These are phyloP conservation scores for Odiellus spinosus DNA, from an alignment of 2,888 invertebrate species.

Conservation along the genomic window DNA sequence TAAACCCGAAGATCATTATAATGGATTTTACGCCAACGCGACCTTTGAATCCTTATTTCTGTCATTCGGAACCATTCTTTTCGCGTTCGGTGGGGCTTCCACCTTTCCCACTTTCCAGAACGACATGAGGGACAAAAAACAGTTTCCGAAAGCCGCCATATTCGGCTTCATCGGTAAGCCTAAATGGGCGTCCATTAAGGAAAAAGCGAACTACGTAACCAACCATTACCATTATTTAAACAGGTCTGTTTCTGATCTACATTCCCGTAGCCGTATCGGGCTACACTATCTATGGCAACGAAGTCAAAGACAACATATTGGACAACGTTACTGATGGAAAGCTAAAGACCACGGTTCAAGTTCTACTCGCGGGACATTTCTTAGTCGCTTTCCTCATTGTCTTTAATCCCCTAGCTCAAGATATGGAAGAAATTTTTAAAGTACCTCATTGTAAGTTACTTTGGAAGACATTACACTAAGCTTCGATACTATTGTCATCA, in stretches of 20 bases:
- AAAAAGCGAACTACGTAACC: not conserved
- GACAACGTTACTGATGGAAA: conserved; percentile 43
- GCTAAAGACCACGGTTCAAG: conserved; percentile 40
- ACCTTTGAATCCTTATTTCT: conserved; percentile 47
- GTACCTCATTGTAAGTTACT: conserved; percentile 48
- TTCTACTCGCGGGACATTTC: conserved; percentile 47
- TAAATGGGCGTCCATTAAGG: not conserved
- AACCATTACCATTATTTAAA: conserved; percentile 1
- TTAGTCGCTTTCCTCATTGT: conserved; percentile 50
- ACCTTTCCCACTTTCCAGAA: conserved; percentile 74
- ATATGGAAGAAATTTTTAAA: conserved; percentile 57
- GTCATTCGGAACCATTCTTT: conserved; percentile 51
- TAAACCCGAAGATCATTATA: not conserved
- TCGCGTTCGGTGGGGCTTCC: conserved; percentile 54
- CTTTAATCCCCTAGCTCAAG: conserved; percentile 55
- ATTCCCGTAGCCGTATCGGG: conserved; percentile 50
- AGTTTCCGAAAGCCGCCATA: conserved; percentile 53
- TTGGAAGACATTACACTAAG: too few species aligned
- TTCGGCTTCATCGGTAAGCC: conserved; percentile 48
- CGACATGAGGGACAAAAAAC: conserved; percentile 64
- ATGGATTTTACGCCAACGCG: conserved; percentile 26
- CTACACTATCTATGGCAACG: conserved; percentile 46
- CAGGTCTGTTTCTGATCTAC: conserved; percentile 42
- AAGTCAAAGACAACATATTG: conserved; percentile 56
- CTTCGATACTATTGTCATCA: too few species aligned